These are phyloP conservation scores for Amphiduros pacificus DNA, from an alignment of 2,888 invertebrate genomes.

Conservation along the genomic window DNA sequence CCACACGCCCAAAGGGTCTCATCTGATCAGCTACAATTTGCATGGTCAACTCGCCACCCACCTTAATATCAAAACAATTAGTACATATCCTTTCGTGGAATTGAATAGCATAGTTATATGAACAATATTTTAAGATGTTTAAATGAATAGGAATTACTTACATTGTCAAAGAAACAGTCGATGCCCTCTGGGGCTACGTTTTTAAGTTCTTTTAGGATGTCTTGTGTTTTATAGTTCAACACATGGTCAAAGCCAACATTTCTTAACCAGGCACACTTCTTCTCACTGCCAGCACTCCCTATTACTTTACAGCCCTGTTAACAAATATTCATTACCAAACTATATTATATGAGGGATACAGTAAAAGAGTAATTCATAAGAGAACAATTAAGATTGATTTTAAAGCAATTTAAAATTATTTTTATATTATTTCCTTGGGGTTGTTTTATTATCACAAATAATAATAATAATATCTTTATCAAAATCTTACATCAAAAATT, in stretches of 20 bases:
- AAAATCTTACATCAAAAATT: no score
- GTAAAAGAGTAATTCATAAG: not conserved
- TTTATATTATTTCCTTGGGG: no score
- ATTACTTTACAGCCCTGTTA: slow-evolving; percentile 68
- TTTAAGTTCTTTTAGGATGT: slow-evolving; percentile 65
- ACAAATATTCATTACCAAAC: no score
- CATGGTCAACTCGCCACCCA: not conserved
- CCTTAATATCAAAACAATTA: not conserved
- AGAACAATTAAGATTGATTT: no score
- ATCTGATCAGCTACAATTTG: not conserved
- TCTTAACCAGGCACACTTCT: slow-evolving; percentile 71
- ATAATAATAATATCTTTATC: no score
- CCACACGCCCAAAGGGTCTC: not conserved
- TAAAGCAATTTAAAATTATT: no score
- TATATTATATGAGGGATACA: no score
- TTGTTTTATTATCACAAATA: no score
- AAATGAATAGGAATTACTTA: no score
- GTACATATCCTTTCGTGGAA: no score
- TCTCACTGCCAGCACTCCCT: slow-evolving; percentile 73
- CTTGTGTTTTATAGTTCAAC: slow-evolving; percentile 73
- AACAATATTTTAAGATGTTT: no score
- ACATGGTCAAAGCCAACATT: slow-evolving; percentile 71
- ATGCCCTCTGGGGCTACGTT: slow-evolving; percentile 72
- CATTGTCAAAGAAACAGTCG: slow-evolving; percentile 79
- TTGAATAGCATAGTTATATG: no score